Evolutionary conservation across 2,797 vertebrate species (phyloP).

Genomic region (Pteronotus mesoamericanus): DNA sequence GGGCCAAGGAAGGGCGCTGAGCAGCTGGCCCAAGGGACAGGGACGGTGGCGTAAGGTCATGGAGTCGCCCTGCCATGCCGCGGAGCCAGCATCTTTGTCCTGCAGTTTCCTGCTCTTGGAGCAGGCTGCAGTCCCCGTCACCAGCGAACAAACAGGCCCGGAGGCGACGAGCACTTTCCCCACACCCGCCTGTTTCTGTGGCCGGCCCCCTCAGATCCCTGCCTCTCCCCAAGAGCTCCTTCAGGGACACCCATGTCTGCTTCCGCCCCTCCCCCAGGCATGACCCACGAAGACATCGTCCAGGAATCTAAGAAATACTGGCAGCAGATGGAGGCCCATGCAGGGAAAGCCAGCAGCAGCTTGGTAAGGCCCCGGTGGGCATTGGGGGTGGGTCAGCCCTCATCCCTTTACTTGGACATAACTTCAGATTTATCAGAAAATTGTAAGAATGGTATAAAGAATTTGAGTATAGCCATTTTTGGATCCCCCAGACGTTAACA

Average conservation of each 20-base stretch:
- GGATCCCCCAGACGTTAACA: not conserved
- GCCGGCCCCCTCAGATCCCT: not conserved
- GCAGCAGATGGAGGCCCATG: constrained; percentile 92
- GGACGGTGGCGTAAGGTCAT: not conserved
- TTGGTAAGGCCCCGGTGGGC: constrained; percentile 70
- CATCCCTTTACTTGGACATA: not conserved
- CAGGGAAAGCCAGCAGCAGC: constrained; percentile 84
- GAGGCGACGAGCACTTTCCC: not conserved
- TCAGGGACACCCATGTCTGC: not conserved
- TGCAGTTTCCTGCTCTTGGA: not conserved
- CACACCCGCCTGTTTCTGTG: rapidly evolving
- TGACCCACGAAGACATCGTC: constrained; percentile 97
- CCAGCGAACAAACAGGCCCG: not conserved
- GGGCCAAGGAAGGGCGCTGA: not conserved
- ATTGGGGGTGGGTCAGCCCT: rapidly evolving
- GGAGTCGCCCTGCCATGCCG: not conserved
- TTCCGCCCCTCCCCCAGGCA: constrained; percentile 83
- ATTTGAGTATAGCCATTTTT: not conserved
- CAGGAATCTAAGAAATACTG: constrained; percentile 97
- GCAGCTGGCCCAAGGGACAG: not conserved
- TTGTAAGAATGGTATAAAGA: not conserved
- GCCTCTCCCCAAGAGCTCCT: not conserved
- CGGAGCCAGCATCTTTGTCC: not conserved
- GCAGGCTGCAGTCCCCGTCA: not conserved
- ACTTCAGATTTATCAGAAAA: not conserved